Evolutionary conservation across 2,888 invertebrate species (phyloP), one percentile per base, ranked within the genome.

Genomic region (Scaptomyza tumidula): DNA sequence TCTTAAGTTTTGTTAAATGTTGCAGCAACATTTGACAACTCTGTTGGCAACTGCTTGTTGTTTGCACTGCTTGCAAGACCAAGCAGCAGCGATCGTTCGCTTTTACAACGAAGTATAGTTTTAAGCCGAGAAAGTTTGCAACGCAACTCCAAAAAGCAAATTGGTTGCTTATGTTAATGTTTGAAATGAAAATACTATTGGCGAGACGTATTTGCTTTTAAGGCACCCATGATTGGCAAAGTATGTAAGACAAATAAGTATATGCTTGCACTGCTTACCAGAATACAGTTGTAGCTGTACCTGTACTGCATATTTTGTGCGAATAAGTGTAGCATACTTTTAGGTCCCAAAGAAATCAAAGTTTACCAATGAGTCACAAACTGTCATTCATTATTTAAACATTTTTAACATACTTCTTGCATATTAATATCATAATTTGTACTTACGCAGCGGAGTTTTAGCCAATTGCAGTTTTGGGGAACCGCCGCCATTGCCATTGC

Each of bases 381-480:
- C n/a, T 7, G 37, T 2, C 14, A 33, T 6, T 33, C 10, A 10
- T 33, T 33, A 9, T 33, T 33, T 33, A 29, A 29, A 7, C 10
- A 33, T 33, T 33, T 33, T 33, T 1, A 29, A 29, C 27, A 29
- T 29, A 29, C 6, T 29, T 29, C 6, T 29, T 29, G 29, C 29
- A 11, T 24, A 49, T 14, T 11, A 31, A 16, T 27, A 11, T 24
- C 45, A 19, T 11, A 31, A 27, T 27, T 6, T 4, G 6, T 77
- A 92, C 92, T 92, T 90, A 93, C 94, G 93, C 89, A 93, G 58
- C 69, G 91, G 90, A 88, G 87, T 93, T 93, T 91, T 94, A 93
- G 86, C 93, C 93, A 69, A 93, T 86, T 41, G 41, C 16, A 87
- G 64, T 78, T 90, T 92, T 1, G 90, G 90, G 60, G 90, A 91